These are phyloP conservation scores for Apamea epomidion DNA, from an alignment of 2,888 invertebrate species.

Conservation along the genomic window DNA sequence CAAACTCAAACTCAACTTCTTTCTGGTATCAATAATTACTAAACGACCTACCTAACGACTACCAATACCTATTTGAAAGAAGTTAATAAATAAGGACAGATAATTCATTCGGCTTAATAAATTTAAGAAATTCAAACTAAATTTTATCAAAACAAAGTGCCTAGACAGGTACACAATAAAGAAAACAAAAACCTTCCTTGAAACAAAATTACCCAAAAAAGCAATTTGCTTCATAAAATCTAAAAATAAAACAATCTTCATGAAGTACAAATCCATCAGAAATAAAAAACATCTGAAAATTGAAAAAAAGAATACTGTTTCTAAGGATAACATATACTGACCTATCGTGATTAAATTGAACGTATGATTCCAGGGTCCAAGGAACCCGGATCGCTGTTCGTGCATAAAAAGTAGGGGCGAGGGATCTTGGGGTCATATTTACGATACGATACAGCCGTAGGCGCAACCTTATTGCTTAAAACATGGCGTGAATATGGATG, in stretches of 20 bases:
- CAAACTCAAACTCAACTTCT: background rate
- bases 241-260: slow-evolving; percentile 8
- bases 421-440: slow-evolving; percentile 45
- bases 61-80: background rate
- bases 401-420: slow-evolving; percentile 57
- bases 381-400: slow-evolving; percentile 40
- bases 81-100: background rate
- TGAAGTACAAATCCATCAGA: background rate
- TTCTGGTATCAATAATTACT: background rate
- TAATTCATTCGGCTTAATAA: background rate
- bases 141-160: background rate
- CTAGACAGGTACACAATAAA: background rate
- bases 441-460: slow-evolving; percentile 40
- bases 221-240: background rate
- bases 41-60: background rate
- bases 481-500: slow-evolving; percentile 56
- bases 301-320: slow-evolving; percentile 10
- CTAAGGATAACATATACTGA: slow-evolving; percentile 40
- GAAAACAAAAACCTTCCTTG: background rate
- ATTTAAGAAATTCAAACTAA: background rate
- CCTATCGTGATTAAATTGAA: slow-evolving; percentile 62
- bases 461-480: slow-evolving; percentile 45
- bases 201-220: background rate
- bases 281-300: slow-evolving; percentile 22
- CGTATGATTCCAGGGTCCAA: slow-evolving; percentile 47